A percentile compares a stretch with the other conserved stretches of the same genome.
Evolutionary conservation across 2,797 vertebrate genomes (phyloP).

Genomic region (Sebastolobus alascanus): DNA sequence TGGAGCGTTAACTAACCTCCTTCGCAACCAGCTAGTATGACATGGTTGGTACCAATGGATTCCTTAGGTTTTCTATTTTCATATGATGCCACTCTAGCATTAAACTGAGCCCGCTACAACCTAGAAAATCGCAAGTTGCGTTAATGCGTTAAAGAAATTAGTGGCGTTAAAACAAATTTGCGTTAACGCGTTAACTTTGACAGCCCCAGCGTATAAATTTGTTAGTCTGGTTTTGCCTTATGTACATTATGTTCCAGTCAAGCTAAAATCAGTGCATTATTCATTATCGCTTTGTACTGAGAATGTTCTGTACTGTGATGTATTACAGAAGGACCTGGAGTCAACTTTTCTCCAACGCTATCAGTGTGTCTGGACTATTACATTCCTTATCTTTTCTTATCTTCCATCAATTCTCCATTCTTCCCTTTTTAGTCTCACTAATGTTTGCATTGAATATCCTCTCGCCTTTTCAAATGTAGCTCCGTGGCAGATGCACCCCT

Average conservation of each 20-base stretch:
- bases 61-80: too few species aligned
- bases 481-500: constrained; percentile 34
- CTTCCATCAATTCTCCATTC: constrained; percentile 11
- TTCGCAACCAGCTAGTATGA: too few species aligned
- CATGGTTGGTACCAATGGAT: too few species aligned
- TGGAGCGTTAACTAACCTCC: too few species aligned
- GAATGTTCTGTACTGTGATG: constrained; percentile 20
- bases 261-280: constrained; percentile 35
- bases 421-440: background rate
- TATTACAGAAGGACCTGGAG: constrained; percentile 6
- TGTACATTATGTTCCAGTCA: constrained; percentile 11
- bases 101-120: too few species aligned
- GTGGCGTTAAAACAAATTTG: too few species aligned
- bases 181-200: too few species aligned
- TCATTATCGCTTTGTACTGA: constrained; percentile 11
- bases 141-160: too few species aligned
- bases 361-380: constrained; percentile 12
- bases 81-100: too few species aligned
- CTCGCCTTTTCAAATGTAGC: constrained; percentile 48
- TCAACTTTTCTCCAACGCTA: constrained; percentile 24
- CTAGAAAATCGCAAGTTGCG: too few species aligned
- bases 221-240: constrained; percentile 24
- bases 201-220: constrained; percentile 9
- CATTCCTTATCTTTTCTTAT: constrained; percentile 21
- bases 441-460: constrained; percentile 45